Evolutionary conservation across 2,113 vertebrate genomes (phyloP), one percentile per base, ranked within the genome.

Genomic region (Sialia sialis): DNA sequence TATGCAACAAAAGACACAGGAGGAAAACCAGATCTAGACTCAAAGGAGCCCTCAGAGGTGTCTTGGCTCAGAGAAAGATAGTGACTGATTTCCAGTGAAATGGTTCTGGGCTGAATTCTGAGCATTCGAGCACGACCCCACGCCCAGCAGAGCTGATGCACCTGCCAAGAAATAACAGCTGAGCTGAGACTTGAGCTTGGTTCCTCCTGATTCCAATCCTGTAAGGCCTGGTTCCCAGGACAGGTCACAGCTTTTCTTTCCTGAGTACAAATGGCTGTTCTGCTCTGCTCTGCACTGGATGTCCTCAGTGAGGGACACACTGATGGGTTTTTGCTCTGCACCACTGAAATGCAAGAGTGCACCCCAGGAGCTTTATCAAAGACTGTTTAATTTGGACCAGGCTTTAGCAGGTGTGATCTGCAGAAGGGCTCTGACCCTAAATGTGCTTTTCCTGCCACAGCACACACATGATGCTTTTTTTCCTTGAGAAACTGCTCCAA

Each of bases 201-300:
- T 1, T 44, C 39, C 64, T 49, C 78, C 10, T 12, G 23, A 7
- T 11, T 22, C 13, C 5, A 3, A 48, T 25, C 48, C 11, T 23
- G 8, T 3, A 10, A 52, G 77, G 44, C 8, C 43, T 44, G 86
- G 26, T 7, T 4, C 23, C 60, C n/a, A 20, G 0, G 4, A 9
- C 68, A 74, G 34, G 2, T 22, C 64, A 21, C 0, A 13, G 44
- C 20, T 84, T 17, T 6, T 4, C 32, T 18, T 30, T 46, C 7
- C 67, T 9, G 15, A 60, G 66, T 0, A 0, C 0, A 26, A 58
- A 5, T 3, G 26, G 2, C 46, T 2, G 11, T 19, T 19, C 43
- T 44, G 43, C 1, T 3, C 69, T 34, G 34, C 0, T 29, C 56
- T 72, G 77, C 58, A 25, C 1, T 21, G 27, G 13, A 18, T 0